Percentiles rank a stretch among this genome's conserved stretches.
Conservation (phyloP, 2,797 vertebrate species). For the Enteromius argenteus region DNA sequence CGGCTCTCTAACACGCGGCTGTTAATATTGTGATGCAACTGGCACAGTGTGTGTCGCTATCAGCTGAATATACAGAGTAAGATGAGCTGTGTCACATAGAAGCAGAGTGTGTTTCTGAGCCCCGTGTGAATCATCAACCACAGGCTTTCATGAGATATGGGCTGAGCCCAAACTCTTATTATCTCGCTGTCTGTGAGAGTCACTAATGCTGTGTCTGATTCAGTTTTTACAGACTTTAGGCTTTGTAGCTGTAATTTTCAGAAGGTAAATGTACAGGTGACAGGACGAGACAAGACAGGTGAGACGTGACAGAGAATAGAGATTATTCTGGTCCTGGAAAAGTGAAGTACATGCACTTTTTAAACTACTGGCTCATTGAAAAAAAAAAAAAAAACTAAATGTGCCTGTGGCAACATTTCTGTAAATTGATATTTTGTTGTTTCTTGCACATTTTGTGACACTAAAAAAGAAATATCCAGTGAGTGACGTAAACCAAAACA, state of each 20-base stretch:
- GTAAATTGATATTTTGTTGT: too few species aligned
- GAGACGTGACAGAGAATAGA: background rate
- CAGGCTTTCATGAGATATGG: background rate
- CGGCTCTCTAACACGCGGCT: background rate
- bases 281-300: background rate
- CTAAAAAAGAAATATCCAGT: background rate
- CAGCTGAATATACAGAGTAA: conserved; percentile 35
- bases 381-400: background rate
- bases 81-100: conserved; percentile 19
- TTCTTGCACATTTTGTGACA: background rate
- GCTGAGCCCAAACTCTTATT: conserved; percentile 21
- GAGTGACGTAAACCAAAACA: background rate
- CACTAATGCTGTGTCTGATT: background rate
- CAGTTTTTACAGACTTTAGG: background rate
- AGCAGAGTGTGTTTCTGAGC: conserved; percentile 17
- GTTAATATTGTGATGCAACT: conserved; percentile 40
- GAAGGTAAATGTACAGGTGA: background rate
- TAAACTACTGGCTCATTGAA: background rate
- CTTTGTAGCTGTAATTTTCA: background rate
- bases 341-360: background rate
- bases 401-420: too few species aligned
- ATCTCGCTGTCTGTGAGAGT: background rate
- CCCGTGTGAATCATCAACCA: conserved; percentile 15
- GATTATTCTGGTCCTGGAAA: background rate
- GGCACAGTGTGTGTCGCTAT: conserved; percentile 23